Evolutionary conservation across 2,888 invertebrate species (phyloP).

Genomic region (Leistus spinibarbis): DNA sequence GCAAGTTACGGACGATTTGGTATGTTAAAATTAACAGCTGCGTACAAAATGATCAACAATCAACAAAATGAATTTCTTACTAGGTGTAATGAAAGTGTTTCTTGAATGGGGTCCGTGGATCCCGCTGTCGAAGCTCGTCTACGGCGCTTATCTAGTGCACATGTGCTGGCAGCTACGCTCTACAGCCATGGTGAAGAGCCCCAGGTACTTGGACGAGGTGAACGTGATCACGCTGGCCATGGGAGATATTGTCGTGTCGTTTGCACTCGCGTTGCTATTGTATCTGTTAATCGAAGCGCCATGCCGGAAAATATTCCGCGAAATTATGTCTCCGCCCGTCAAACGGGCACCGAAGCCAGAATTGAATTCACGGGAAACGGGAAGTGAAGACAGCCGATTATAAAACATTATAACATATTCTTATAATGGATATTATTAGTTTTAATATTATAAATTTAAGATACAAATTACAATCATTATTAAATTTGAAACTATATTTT

Average conservation of each 20-base stretch:
- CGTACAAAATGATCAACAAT: background rate
- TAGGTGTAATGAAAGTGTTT: constrained; percentile 58
- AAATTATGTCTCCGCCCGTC: constrained; percentile 46
- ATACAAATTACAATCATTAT: background rate
- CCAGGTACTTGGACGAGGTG: constrained; percentile 54
- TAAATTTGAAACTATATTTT: background rate
- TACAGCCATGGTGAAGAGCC: constrained; percentile 59
- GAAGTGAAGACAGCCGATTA: constrained; percentile 29
- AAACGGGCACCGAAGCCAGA: constrained; percentile 7
- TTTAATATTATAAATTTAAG: background rate
- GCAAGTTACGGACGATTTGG: constrained; percentile 59
- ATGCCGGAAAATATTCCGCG: constrained; percentile 58
- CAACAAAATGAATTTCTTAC: background rate
- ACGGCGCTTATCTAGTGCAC: constrained; percentile 66
- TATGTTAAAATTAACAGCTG: background rate
- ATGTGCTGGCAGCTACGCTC: constrained; percentile 60
- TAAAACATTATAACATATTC: too few relatives aligned
- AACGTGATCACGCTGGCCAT: constrained; percentile 55
- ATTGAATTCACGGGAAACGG: constrained; percentile 2
- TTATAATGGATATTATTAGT: background rate
- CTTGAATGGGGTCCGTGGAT: constrained; percentile 65
- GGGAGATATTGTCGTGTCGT: constrained; percentile 60
- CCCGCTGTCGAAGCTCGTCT: constrained; percentile 64
- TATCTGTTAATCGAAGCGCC: constrained; percentile 65
- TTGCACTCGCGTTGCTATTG: constrained; percentile 57